phyloP scores from a whole-genome alignment of 2,113 vertebrate species.

The Neoarius graeffei region DNA sequence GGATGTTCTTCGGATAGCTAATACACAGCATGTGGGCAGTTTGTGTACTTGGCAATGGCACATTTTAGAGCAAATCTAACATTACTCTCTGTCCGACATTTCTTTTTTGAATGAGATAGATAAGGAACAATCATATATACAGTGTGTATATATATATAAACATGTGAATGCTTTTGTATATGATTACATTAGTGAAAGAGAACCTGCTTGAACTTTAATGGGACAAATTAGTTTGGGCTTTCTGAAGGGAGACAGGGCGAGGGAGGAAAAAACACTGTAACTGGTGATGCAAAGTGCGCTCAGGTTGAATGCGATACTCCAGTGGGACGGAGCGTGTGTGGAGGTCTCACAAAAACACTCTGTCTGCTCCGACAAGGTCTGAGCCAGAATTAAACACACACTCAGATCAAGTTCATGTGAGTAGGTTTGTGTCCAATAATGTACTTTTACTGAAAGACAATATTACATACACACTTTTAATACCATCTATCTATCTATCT shows the following conservation, averaged over 20 bases:
- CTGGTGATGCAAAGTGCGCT: slow-evolving; percentile 45
- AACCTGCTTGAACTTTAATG: slow-evolving; percentile 58
- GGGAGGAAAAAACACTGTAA: slow-evolving; percentile 36
- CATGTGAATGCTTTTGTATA: slow-evolving; percentile 36
- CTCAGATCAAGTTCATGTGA: slow-evolving; percentile 7
- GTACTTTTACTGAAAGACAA: slow-evolving; percentile 5
- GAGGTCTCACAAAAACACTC: slow-evolving; percentile 43
- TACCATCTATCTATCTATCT: not conserved
- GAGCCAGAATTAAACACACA: slow-evolving; percentile 24
- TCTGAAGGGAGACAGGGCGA: not conserved
- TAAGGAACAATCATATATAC: not conserved
- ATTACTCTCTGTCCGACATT: not conserved
- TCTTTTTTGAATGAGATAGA: not conserved
- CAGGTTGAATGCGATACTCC: slow-evolving; percentile 53
- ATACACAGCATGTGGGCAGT: not conserved
- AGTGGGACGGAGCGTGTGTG: slow-evolving; percentile 31
- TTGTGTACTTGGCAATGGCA: not conserved
- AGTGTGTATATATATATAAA: not conserved
- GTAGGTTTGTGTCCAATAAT: not conserved
- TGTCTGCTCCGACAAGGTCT: slow-evolving; percentile 34
- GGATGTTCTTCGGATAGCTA: not conserved
- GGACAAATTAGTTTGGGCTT: slow-evolving; percentile 47
- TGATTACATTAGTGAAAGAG: slow-evolving; percentile 31
- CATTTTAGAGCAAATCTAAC: not conserved
- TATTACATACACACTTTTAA: not conserved